Base-by-base conservation (phyloP, 2,113 vertebrate genomes). In the Xiphophorus maculatus region DNA sequence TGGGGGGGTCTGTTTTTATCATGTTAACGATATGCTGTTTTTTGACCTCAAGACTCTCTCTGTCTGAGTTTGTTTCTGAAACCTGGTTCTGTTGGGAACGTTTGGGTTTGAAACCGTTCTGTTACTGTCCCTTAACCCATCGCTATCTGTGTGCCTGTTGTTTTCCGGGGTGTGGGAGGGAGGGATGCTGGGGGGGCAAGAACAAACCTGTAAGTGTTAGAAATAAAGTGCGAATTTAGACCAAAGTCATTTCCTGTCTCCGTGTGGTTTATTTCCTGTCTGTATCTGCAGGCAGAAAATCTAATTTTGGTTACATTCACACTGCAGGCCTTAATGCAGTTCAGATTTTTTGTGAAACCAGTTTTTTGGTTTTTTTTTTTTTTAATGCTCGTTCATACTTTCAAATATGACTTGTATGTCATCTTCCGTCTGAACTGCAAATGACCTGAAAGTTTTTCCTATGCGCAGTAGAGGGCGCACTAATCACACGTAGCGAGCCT, bases 111-210 rank as follows among this genome's bases (percentile, higher is more conserved):
- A 88, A 91, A 84, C 90, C 92, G 90, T 91, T 90, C 86, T 48
- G 15, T 48, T 88, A 15, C 37, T 88, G 93, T 93, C 90, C 90
- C 82, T 93, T 81, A 87, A 89, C 88, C 89, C 93, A 93, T 94
- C 84, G 90, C 93, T 94, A 87, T 94, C 91, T 93, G 93, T 95
- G 94, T 94, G 93, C 93, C 93, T 94, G 93, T 94, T 92, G 92
- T 91, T 91, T 84, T 80, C 90, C 88, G 44, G 44, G 40, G 10
- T 42, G 40, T 88, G 81, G 51, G 78, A 63, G 84, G 87, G 87
- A 71, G 87, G 88, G 85, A 87, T 83, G 78, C 32, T 81, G 89
- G 89, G 77, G 89, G 91, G 77, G 86, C 80, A 11, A 76, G 90
- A 86, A 83, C 82, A 76, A 91, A 93, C 84, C 90, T 93, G 91